These are phyloP conservation scores for Argopecten irradians DNA, from an alignment of 1,140 invertebrate species.

Conservation along the genomic window DNA sequence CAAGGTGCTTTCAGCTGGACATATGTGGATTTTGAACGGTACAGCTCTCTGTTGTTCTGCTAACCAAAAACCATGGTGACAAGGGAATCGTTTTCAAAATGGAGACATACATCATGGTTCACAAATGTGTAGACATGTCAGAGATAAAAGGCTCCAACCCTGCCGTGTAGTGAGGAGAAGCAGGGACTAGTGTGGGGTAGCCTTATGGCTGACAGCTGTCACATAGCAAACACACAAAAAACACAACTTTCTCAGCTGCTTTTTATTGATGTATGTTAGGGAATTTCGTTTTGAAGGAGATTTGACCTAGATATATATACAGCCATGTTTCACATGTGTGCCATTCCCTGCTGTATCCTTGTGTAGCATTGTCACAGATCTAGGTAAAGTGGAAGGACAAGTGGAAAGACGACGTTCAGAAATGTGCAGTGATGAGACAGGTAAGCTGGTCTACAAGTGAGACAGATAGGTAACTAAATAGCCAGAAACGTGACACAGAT, in stretches of 20 bases:
- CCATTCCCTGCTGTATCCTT: not conserved
- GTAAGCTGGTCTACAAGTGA: not conserved
- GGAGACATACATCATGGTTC: not conserved
- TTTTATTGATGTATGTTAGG: not conserved
- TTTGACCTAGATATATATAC: not conserved
- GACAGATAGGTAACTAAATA: not conserved
- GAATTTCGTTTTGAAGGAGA: not conserved
- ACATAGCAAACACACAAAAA: not conserved
- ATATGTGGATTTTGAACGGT: not conserved
- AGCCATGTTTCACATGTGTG: not conserved
- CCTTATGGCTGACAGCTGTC: not conserved
- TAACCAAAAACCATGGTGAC: not conserved
- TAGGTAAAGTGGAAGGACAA: not conserved
- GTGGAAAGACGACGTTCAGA: not conserved
- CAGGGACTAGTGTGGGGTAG: not conserved
- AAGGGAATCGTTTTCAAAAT: not conserved
- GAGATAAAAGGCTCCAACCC: not conserved
- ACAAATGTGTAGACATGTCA: slow-evolving; percentile 16
- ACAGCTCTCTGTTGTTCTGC: not conserved
- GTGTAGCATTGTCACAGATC: not conserved
- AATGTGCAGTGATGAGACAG: slow-evolving; percentile 20
- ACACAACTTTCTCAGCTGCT: not conserved
- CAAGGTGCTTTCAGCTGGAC: not conserved
- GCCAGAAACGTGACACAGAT: not conserved
- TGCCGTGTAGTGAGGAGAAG: slow-evolving; percentile 3